A percentile compares a stretch with the other conserved stretches of the same genome.
Evolutionary conservation across 1,140 invertebrate species (phyloP).

Genomic region (Tetragnatha versicolor): DNA sequence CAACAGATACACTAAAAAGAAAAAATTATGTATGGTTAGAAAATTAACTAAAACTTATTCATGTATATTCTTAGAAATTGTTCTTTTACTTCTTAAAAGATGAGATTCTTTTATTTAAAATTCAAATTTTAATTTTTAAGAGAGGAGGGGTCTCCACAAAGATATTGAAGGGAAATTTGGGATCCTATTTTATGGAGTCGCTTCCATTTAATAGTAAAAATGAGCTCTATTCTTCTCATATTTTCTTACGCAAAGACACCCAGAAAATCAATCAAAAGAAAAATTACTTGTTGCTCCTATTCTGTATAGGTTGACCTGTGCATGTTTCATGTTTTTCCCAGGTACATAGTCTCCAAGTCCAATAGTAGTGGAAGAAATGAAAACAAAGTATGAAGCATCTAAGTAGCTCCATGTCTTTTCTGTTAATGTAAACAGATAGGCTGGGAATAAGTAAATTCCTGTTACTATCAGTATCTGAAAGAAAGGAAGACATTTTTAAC

Average conservation of each 20-base stretch:
- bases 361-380: slow-evolving; percentile 45
- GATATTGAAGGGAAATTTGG: no score
- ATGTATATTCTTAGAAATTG: no score
- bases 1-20: slow-evolving; percentile 7
- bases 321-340: neutral
- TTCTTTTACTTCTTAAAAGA: no score
- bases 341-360: slow-evolving; percentile 43
- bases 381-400: slow-evolving; percentile 29
- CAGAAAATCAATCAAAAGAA: neutral
- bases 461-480: no score
- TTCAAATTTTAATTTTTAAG: no score
- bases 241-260: neutral
- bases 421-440: neutral
- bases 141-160: no score
- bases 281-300: slow-evolving; percentile 23
- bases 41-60: no score
- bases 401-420: slow-evolving; percentile 14
- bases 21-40: neutral
- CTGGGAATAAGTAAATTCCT: no score
- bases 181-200: no score
- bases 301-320: slow-evolving; percentile 5
- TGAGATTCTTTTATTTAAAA: no score
- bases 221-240: neutral
- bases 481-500: no score
- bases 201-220: neutral